Base-by-base conservation (phyloP, 1,140 invertebrate genomes). In the Whitmania pigra region DNA sequence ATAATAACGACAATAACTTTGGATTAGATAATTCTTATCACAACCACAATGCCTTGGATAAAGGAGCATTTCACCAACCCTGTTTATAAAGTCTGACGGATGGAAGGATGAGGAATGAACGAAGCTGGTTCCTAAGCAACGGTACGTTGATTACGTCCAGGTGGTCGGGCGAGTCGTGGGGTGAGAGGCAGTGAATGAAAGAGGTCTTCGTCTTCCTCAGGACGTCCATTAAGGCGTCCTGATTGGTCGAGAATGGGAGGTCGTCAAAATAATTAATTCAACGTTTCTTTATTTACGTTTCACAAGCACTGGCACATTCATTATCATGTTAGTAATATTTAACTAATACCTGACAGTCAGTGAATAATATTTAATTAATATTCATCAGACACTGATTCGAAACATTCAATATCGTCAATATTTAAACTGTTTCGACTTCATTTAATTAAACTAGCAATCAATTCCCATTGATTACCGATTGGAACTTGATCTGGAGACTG, bases 401-500 rank as follows among this genome's bases (percentile, higher is more conserved):
- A 6, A 36, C 31, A 6, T 36, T 36, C 31, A 36, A 36, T 6
- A 36, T 36, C 2, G 31, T 36, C 31, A 6, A 36, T 6, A 36
- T 36, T 36, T 6, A 36, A 36, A 3, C 31, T 36, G 31, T 36
- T 36, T 36, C 6, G 6, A 36, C 2, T 36, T 36, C 6, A 6
- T 36, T 36, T 36, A 36, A 36, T 36, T 36, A 36, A 36, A 36
- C 6, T 36, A 3, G 31, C 31, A 6, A 36, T 36, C 6, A 36
- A 36, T 36, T 63, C 57, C 11, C 22, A 13, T 31, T 7, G 54
- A 82, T 79, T 77, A 85, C 85, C 77, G 84, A 89, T 40, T 89
- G 90, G 80, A 93, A 93, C 85, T 94, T 93, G 7, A 92, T 88
- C 84, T 93, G 89, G 7, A 95, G 79, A 78, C 90, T 90, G n/a